A percentile compares a stretch with the other conserved stretches of the same genome.
Evolutionary conservation across 2,888 invertebrate genomes (phyloP).

Genomic region (Cosmia trapezina): DNA sequence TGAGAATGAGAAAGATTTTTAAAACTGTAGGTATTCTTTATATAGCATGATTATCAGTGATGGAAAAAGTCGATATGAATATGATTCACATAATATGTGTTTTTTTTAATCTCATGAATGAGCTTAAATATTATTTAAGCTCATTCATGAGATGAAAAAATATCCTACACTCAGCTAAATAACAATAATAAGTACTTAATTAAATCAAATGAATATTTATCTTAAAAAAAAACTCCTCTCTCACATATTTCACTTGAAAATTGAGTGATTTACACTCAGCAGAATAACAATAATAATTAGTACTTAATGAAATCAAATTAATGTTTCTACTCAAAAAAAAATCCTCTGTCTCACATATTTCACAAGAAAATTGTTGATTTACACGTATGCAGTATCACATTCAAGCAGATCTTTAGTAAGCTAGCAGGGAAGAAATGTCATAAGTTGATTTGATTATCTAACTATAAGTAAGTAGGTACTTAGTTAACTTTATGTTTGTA

Average conservation of each 20-base stretch:
- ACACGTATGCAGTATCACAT: constrained; percentile 5
- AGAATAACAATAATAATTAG: background rate
- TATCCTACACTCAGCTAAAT: background rate
- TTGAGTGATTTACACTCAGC: constrained; percentile 5
- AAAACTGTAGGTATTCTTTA: no score
- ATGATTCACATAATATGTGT: background rate
- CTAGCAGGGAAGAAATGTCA: constrained; percentile 27
- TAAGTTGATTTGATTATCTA: constrained; percentile 17
- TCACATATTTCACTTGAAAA: background rate
- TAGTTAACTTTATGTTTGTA: background rate
- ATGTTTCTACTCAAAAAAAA: background rate
- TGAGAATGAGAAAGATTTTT: constrained; percentile 4
- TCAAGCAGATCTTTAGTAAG: constrained; percentile 30
- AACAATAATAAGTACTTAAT: background rate
- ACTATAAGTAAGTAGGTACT: constrained; percentile 16
- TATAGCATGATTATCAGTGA: background rate
- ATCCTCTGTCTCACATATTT: background rate
- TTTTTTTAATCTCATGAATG: no score
- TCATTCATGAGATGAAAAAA: constrained; percentile 2
- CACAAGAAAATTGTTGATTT: constrained; percentile 9
- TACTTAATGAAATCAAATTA: constrained; percentile 8
- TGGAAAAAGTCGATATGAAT: constrained; percentile 6
- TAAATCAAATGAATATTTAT: background rate
- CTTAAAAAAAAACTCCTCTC: background rate
- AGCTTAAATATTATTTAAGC: no score